Evolutionary conservation across 2,797 vertebrate species (phyloP), one percentile per base, ranked within the genome.

Genomic region (Sandelia bainsii): DNA sequence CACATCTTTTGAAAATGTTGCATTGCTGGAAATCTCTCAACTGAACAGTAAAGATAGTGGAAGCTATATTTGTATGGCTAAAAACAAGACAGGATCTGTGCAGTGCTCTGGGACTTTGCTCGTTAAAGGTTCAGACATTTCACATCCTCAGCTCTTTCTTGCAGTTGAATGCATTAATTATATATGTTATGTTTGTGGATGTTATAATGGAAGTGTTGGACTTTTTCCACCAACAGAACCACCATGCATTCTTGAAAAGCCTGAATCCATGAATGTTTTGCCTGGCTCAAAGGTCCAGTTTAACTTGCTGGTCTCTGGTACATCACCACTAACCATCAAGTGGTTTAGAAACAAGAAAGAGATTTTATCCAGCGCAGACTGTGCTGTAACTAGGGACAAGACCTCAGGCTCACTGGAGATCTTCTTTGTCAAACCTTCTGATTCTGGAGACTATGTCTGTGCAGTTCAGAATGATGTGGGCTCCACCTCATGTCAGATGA

Each of bases 271-370:
- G 84, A 95, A 95, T 25, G 93, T 95, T 62, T 92, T 96, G 63
- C 95, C 95, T 23, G 94, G 91, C 37, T 92, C 95, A 63, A 94
- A 94, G 84, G 95, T 97, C 69, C 93, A 94, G 54, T 94, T 98
- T 77, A 95, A 93, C 82, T 92, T 95, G 4, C 79, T 89, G 50
- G 81, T 98, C 57, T 95, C 94, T 60, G 97, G 97, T 32, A 96
- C 96, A 0, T 91, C 92, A 8, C 96, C 97, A 3, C 79, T 97
- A 84, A 93, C 93, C 34, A 96, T 96, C 83, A 96, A 95, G 72
- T 98, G 97, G 97, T 97, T 97, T 91, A 96, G 94, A 91, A 93
- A 97, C 75, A 95, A 94, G 85, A 96, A 95, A 71, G 96, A 97
- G 81, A 82, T 98, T 68, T 86, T 95, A 54, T 93, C 95, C 0